These are phyloP conservation scores for Epinephelus fuscoguttatus DNA, from an alignment of 2,113 vertebrate genomes.

Conservation along the genomic window DNA sequence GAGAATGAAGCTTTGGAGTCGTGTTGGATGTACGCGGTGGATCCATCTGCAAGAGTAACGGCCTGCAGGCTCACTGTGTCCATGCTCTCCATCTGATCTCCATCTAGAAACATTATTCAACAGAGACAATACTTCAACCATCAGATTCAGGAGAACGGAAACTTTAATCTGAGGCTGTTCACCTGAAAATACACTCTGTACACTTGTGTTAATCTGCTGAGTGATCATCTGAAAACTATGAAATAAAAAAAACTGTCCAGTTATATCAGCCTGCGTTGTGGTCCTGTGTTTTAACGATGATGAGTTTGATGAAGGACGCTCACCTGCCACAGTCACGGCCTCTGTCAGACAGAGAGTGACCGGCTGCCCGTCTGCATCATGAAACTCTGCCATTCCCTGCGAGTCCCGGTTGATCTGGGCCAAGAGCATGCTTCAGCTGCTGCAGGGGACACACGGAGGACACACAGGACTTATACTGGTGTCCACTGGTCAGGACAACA, in stretches of 20 bases:
- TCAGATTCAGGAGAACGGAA: not conserved
- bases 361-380: conserved; percentile 94
- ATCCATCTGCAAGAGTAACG: conserved; percentile 95
- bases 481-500: not conserved
- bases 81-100: conserved; percentile 95
- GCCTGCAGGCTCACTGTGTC: conserved; percentile 98
- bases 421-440: conserved; percentile 95
- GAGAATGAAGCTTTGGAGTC: conserved; percentile 90
- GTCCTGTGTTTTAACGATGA: not conserved
- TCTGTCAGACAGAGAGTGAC: conserved; percentile 97
- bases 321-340: conserved; percentile 95
- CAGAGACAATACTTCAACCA: not conserved
- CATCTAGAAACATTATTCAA: conserved; percentile 84
- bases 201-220: not conserved
- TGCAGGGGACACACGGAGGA: conserved; percentile 15
- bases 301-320: conserved; percentile 47
- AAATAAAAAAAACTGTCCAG: not conserved
- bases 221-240: not conserved
- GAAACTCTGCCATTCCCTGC: conserved; percentile 97
- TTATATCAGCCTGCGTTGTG: too few relatives aligned
- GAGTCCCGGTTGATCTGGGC: conserved; percentile 98
- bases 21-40: conserved; percentile 98
- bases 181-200: too few relatives aligned
- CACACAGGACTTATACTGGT: not conserved
- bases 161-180: too few relatives aligned